These are phyloP conservation scores for Ostrea edulis DNA, from an alignment of 1,140 invertebrate genomes.

Conservation along the genomic window DNA sequence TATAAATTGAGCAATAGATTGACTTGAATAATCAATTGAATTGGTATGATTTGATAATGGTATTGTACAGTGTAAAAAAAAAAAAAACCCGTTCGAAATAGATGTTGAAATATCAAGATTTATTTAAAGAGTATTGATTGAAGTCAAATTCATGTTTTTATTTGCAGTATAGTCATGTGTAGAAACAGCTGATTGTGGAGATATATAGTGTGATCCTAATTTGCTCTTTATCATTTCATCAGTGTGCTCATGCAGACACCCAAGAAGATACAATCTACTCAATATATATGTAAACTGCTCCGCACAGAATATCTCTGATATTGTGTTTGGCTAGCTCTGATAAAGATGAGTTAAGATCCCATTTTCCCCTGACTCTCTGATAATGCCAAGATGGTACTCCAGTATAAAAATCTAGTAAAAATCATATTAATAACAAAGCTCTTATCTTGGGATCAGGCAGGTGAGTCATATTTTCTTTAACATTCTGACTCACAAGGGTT, in stretches of 20 bases:
- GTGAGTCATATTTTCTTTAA: not conserved
- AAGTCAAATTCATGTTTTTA: not conserved
- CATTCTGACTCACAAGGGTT: not conserved
- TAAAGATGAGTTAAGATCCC: not conserved
- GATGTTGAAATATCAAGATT: too few species aligned
- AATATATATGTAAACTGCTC: not conserved
- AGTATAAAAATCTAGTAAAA: not conserved
- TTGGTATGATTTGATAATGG: too few species aligned
- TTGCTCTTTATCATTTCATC: slow-evolving; percentile 8
- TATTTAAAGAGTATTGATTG: too few species aligned
- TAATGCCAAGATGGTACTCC: not conserved
- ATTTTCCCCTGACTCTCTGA: not conserved
- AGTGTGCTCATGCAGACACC: not conserved
- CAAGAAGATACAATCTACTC: not conserved
- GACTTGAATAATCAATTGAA: too few species aligned
- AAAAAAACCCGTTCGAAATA: too few species aligned
- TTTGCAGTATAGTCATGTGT: not conserved
- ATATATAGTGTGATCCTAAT: not conserved
- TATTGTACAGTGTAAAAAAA: too few species aligned
- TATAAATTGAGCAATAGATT: too few species aligned
- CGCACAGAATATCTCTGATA: not conserved
- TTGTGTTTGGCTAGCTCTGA: not conserved
- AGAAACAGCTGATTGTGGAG: not conserved
- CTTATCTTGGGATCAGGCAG: not conserved
- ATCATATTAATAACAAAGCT: not conserved